These are phyloP conservation scores for Pollicipes pollicipes DNA, from an alignment of 1,140 invertebrate species.

Conservation along the genomic window DNA sequence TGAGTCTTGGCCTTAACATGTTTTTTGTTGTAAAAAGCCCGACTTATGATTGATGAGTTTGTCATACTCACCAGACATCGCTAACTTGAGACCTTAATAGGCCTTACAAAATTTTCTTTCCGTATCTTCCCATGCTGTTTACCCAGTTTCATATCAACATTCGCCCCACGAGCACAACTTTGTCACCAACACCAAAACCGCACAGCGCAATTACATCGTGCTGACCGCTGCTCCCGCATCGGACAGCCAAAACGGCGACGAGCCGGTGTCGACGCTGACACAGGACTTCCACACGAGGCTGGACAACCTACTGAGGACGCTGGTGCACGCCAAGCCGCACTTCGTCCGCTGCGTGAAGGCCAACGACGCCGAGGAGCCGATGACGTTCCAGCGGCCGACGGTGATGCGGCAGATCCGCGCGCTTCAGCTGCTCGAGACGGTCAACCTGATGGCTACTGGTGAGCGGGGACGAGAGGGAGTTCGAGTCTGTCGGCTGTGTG, in stretches of 20 bases:
- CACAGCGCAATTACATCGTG: too few species aligned
- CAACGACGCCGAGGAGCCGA: conserved; percentile 48
- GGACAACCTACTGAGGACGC: conserved; percentile 71
- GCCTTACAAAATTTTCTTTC: too few species aligned
- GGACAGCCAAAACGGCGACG: background rate
- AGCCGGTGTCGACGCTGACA: conserved; percentile 67
- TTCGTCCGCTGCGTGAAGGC: conserved; percentile 81
- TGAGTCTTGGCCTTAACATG: too few species aligned
- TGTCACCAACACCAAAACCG: too few species aligned
- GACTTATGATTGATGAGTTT: too few species aligned
- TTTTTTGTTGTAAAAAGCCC: too few species aligned
- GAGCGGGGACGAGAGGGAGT: conserved; percentile 9
- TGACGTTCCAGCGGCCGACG: conserved; percentile 50
- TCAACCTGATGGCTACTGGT: conserved; percentile 65
- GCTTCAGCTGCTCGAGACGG: conserved; percentile 81
- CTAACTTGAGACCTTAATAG: too few species aligned
- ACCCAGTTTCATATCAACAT: too few species aligned
- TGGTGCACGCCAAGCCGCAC: conserved; percentile 82
- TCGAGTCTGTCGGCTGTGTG: too few species aligned
- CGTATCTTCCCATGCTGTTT: too few species aligned
- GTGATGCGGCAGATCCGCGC: conserved; percentile 73
- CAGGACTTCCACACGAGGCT: conserved; percentile 86
- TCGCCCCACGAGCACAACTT: too few species aligned
- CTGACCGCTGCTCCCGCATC: background rate
- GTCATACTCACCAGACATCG: too few species aligned